Percentiles rank a stretch among this genome's conserved stretches.
Conservation (phyloP, 2,888 invertebrate species). For the Gastrophysa polygoni region DNA sequence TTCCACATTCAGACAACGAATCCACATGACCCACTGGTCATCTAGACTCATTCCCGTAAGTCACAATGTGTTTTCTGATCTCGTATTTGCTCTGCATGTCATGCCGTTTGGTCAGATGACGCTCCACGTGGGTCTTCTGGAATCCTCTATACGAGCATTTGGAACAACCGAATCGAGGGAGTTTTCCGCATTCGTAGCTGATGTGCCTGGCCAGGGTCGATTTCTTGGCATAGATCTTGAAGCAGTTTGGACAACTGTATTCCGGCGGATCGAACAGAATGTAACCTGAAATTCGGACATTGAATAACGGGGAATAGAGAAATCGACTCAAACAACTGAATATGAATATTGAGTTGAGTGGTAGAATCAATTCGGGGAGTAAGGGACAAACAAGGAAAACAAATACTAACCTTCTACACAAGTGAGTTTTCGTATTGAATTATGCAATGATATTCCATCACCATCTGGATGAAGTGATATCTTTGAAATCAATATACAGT, state of each 20-base stretch:
- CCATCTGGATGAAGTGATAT: too few species aligned
- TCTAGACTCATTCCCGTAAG: constrained; percentile 24
- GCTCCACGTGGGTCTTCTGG: constrained; percentile 50
- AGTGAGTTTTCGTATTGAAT: too few species aligned
- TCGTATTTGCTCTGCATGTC: constrained; percentile 42
- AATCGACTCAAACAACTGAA: too few species aligned
- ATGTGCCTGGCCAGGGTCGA: constrained; percentile 45
- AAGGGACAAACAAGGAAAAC: too few species aligned
- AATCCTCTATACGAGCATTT: constrained; percentile 47
- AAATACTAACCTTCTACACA: too few species aligned
- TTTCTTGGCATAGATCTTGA: constrained; percentile 45
- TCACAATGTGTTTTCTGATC: constrained; percentile 40
- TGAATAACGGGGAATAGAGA: too few species aligned
- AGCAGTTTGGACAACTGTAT: constrained; percentile 40
- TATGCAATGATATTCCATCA: too few species aligned
- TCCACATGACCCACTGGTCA: too few species aligned
- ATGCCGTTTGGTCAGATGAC: constrained; percentile 49
- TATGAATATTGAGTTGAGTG: too few species aligned
- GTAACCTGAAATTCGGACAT: constrained; percentile 33
- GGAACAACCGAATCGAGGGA: constrained; percentile 50
- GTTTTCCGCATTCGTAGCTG: constrained; percentile 51
- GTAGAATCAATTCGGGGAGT: too few species aligned
- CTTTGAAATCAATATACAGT: too few species aligned
- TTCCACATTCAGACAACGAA: too few species aligned
- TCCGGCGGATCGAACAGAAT: constrained; percentile 36